A percentile compares a stretch with the other conserved stretches of the same genome.
These are phyloP conservation scores for Phoronis australis DNA, from an alignment of 2,888 invertebrate genomes.

Conservation along the genomic window DNA sequence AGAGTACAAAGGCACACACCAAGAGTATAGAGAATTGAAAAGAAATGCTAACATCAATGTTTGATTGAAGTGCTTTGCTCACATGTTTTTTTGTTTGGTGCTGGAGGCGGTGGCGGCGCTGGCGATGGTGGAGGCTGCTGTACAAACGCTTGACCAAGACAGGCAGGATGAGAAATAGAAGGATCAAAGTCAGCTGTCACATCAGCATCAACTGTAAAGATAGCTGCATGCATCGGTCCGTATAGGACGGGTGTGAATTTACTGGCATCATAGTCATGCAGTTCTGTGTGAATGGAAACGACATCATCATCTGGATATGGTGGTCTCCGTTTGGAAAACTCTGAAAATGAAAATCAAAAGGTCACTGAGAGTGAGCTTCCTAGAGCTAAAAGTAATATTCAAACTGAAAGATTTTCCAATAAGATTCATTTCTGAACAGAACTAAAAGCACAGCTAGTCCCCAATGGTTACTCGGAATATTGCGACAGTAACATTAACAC, in stretches of 20 bases:
- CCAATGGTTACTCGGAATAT: no score
- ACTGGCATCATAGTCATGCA: slow-evolving; percentile 43
- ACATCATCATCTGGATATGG: slow-evolving; percentile 31
- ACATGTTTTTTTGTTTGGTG: slow-evolving; percentile 40
- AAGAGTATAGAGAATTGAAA: not conserved
- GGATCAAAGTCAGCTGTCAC: slow-evolving; percentile 37
- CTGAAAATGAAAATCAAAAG: slow-evolving; percentile 18
- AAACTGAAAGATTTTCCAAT: no score
- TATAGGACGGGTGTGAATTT: slow-evolving; percentile 47
- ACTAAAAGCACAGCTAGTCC: no score
- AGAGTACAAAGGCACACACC: no score
- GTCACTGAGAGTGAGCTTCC: not conserved
- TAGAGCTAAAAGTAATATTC: no score
- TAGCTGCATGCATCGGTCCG: slow-evolving; percentile 36
- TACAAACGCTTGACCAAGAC: slow-evolving; percentile 42
- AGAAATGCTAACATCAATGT: not conserved
- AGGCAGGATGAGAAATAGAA: slow-evolving; percentile 40
- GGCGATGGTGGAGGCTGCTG: slow-evolving; percentile 36
- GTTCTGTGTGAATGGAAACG: slow-evolving; percentile 32
- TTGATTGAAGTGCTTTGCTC: no score
- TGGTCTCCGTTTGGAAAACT: slow-evolving; percentile 26
- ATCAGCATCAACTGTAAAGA: slow-evolving; percentile 25
- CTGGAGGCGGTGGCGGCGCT: slow-evolving; percentile 30
- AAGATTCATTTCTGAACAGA: no score
- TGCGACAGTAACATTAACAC: no score